Evolutionary conservation across 2,113 vertebrate genomes (phyloP).

Genomic region (Oreochromis spilurus): DNA sequence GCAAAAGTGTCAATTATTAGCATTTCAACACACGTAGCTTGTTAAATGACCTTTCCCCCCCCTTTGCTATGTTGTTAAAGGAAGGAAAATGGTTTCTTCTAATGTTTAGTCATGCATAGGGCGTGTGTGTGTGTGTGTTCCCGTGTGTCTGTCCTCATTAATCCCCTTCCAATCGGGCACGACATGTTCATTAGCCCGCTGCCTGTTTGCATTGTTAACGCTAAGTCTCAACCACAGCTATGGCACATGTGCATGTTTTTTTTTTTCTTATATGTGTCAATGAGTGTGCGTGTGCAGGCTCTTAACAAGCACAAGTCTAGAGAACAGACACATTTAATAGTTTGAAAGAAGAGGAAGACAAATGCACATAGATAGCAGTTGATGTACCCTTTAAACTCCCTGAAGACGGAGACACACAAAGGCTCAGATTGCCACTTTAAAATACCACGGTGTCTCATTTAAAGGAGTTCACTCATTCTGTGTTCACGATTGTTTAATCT

Average conservation of each 20-base stretch:
- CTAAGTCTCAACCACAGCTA: slow-evolving; percentile 11
- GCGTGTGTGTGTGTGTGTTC: not conserved
- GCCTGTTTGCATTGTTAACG: slow-evolving; percentile 46
- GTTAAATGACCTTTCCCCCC: slow-evolving; percentile 5
- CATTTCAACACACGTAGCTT: not conserved
- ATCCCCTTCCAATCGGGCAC: slow-evolving; percentile 45
- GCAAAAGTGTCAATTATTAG: slow-evolving; percentile 5
- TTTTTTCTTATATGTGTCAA: not conserved
- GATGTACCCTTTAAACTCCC: not conserved
- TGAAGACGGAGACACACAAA: not conserved
- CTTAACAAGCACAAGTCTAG: not conserved
- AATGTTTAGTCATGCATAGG: not conserved
- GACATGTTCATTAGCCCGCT: slow-evolving; percentile 66
- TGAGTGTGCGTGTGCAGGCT: not conserved
- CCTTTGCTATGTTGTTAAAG: not conserved
- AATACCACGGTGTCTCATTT: not conserved
- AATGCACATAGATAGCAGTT: not conserved
- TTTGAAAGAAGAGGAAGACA: not conserved
- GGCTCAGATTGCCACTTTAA: not conserved
- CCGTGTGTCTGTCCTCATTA: slow-evolving; percentile 39
- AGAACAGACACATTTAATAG: not conserved
- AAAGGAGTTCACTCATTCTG: not conserved
- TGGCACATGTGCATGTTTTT: not conserved
- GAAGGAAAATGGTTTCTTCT: not conserved
- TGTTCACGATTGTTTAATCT: slow-evolving; percentile 1